Evolutionary conservation across 2,888 invertebrate genomes (phyloP).

Genomic region (Chloroclystis v-ata): DNA sequence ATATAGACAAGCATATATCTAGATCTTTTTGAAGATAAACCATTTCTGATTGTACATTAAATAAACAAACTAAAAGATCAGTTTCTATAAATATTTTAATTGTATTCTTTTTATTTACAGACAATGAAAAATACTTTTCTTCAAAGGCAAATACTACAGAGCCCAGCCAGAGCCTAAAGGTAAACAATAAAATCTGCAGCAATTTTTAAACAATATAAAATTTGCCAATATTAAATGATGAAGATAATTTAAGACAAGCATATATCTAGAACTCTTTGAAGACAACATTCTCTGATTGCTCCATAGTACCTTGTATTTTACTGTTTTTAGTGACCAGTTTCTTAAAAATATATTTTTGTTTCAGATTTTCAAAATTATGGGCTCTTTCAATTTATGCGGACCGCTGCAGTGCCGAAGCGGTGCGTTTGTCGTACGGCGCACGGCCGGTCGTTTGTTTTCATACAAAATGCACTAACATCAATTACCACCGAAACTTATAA

Average conservation of each 20-base stretch:
- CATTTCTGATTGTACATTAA: constrained; percentile 9
- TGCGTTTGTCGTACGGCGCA: too few relatives aligned
- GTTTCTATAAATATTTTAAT: background rate
- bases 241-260: constrained; percentile 28
- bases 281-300: constrained; percentile 10
- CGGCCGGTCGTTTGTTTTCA: too few relatives aligned
- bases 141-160: too few relatives aligned
- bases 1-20: constrained; percentile 22
- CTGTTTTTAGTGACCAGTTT: constrained; percentile 11
- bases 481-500: too few relatives aligned
- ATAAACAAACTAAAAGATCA: background rate
- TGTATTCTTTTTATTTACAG: background rate
- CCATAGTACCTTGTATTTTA: background rate
- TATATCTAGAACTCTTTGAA: constrained; percentile 29
- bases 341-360: constrained; percentile 1
- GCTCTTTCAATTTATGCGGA: too few relatives aligned
- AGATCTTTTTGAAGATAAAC: constrained; percentile 17
- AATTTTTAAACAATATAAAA: background rate
- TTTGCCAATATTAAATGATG: constrained; percentile 20
- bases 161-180: too few relatives aligned
- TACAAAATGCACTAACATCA: too few relatives aligned
- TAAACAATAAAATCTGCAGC: too few relatives aligned
- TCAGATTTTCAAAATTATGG: too few relatives aligned
- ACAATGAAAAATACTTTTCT: background rate
- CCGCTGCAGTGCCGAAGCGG: too few relatives aligned